Conservation (phyloP, 2,113 vertebrate species). For the Corydoras maculifer region DNA sequence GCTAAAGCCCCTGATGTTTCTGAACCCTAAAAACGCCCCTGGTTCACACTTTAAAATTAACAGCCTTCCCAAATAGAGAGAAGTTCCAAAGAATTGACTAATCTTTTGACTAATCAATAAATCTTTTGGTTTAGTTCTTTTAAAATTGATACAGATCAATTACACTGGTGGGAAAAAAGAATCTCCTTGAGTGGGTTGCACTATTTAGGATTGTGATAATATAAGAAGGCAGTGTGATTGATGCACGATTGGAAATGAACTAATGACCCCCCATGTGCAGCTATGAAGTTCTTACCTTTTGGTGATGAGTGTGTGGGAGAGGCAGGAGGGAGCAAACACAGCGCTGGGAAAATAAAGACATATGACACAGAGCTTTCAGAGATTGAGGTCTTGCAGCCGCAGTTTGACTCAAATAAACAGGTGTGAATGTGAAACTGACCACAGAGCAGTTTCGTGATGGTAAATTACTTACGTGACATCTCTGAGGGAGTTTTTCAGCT, state of each 20-base stretch:
- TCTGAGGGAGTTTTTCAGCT: constrained; percentile 70
- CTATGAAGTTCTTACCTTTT: constrained; percentile 62
- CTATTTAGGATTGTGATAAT: constrained; percentile 50
- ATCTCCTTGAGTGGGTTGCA: neutral
- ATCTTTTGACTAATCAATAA: no score
- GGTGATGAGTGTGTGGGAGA: constrained; percentile 72
- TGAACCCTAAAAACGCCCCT: no score
- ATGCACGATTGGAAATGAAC: constrained; percentile 48
- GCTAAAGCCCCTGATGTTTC: no score
- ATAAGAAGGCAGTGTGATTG: constrained; percentile 51
- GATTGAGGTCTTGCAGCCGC: no score
- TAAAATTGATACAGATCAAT: no score
- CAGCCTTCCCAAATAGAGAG: no score
- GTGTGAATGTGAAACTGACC: neutral
- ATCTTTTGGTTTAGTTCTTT: no score
- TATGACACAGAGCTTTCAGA: neutral
- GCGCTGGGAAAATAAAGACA: constrained; percentile 57
- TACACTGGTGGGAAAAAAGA: no score
- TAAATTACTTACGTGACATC: constrained; percentile 67
- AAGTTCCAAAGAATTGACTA: no score
- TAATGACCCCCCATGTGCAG: constrained; percentile 48
- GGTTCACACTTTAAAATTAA: no score
- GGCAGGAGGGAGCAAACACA: constrained; percentile 74
- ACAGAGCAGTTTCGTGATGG: neutral
- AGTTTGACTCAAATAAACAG: neutral